These are phyloP conservation scores for Strix uralensis DNA, from an alignment of 2,113 vertebrate species.

Conservation along the genomic window DNA sequence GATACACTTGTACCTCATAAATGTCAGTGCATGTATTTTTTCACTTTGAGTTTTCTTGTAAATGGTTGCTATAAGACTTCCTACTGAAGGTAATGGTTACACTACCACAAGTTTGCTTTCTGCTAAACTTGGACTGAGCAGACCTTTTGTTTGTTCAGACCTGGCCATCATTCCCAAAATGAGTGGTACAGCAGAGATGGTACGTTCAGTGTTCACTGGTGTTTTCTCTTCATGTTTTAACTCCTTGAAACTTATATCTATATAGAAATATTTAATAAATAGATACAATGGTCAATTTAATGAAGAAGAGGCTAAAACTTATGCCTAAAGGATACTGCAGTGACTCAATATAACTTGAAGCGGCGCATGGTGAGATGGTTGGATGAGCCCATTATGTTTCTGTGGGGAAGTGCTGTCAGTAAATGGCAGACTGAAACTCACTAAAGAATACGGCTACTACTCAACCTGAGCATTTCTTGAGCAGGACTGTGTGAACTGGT, in stretches of 20 bases:
- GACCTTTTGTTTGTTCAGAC: not conserved
- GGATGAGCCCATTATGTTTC: not conserved
- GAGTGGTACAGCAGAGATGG: not conserved
- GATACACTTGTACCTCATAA: not conserved
- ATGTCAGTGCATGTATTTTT: not conserved
- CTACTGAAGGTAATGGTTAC: not conserved
- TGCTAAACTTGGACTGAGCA: not conserved
- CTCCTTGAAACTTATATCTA: not conserved
- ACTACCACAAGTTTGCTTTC: not conserved
- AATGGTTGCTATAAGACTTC: not conserved
- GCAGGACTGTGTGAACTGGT: not conserved
- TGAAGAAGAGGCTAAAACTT: not conserved
- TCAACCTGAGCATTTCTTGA: not conserved
- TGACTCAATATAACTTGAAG: not conserved
- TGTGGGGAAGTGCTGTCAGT: rapidly evolving
- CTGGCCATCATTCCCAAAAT: not conserved
- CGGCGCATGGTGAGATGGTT: not conserved
- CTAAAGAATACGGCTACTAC: not conserved
- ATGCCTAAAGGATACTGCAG: not conserved
- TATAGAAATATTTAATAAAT: not conserved
- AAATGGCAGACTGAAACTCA: not conserved
- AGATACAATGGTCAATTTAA: not conserved
- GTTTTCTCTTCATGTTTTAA: not conserved
- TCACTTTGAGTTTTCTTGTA: not conserved
- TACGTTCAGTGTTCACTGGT: not conserved